These are phyloP conservation scores for Heteromyza rotundicornis DNA, from an alignment of 2,888 invertebrate species.

Conservation along the genomic window DNA sequence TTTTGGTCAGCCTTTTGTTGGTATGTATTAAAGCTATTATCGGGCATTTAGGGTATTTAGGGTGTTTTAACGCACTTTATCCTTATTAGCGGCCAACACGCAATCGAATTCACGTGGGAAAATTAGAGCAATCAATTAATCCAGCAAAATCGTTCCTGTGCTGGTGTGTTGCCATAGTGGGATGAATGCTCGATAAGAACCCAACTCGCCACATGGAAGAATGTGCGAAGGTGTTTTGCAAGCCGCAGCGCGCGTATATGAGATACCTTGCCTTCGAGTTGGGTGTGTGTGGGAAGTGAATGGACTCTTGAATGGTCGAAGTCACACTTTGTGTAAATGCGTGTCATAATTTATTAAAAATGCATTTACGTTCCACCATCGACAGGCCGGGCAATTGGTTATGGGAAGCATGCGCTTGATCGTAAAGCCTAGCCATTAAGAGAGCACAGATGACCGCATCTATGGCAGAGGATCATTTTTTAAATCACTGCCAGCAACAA, in stretches of 20 bases:
- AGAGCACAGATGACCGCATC: constrained; percentile 22
- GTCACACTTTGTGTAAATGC: constrained; percentile 8
- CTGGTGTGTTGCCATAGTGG: neutral
- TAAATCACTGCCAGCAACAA: constrained; percentile 7
- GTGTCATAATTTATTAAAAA: constrained; percentile 44
- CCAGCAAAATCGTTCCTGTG: neutral
- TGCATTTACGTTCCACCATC: no score
- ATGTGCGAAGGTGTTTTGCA: constrained; percentile 9
- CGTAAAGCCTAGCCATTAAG: neutral
- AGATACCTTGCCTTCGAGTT: constrained; percentile 8
- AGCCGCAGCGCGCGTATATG: neutral
- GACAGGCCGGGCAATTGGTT: constrained; percentile 37
- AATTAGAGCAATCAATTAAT: constrained; percentile 44
- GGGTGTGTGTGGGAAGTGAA: constrained; percentile 58
- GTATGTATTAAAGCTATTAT: constrained; percentile 48
- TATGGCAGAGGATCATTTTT: neutral
- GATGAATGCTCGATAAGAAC: no score
- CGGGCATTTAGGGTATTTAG: constrained; percentile 42
- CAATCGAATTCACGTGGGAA: constrained; percentile 59
- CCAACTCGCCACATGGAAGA: no score
- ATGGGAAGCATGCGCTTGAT: constrained; percentile 43
- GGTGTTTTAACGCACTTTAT: constrained; percentile 43
- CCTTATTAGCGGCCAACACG: constrained; percentile 55
- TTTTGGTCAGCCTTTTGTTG: constrained; percentile 6
- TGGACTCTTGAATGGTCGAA: constrained; percentile 8